These are phyloP conservation scores for Eulemur macaco DNA, from an alignment of 2,113 vertebrate genomes.

Conservation along the genomic window DNA sequence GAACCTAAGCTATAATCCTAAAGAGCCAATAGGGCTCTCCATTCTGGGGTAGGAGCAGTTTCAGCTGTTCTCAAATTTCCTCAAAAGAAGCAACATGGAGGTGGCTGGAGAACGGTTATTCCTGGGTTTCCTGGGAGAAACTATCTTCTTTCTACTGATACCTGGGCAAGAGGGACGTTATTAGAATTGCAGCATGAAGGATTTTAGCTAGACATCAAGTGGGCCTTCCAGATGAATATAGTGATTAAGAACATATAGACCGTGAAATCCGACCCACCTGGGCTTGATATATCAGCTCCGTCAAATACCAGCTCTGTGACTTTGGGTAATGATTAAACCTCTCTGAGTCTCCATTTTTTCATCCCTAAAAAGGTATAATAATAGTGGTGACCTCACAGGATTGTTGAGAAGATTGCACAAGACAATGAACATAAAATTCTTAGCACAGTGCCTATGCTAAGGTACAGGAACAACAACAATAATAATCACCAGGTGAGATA, in stretches of 20 bases:
- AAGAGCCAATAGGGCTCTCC: background rate
- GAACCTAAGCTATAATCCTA: background rate
- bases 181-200: background rate
- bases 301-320: constrained; percentile 11
- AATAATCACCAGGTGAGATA: background rate
- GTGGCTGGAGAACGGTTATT: background rate
- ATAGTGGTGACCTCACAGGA: background rate
- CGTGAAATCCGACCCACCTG: background rate
- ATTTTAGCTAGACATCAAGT: background rate
- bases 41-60: background rate
- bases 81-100: background rate
- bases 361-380: constrained; percentile 7
- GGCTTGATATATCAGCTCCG: background rate
- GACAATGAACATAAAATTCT: background rate
- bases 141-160: background rate
- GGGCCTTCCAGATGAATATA: background rate
- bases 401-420: background rate
- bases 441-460: background rate
- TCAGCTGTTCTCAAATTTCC: background rate
- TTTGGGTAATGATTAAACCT: background rate
- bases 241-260: background rate
- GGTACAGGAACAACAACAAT: background rate
- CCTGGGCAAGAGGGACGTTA: background rate
- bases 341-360: background rate
- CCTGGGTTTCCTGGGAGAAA: background rate